phyloP scores from a whole-genome alignment of 2,113 vertebrate species.

The Emydocephalus ijimae region DNA sequence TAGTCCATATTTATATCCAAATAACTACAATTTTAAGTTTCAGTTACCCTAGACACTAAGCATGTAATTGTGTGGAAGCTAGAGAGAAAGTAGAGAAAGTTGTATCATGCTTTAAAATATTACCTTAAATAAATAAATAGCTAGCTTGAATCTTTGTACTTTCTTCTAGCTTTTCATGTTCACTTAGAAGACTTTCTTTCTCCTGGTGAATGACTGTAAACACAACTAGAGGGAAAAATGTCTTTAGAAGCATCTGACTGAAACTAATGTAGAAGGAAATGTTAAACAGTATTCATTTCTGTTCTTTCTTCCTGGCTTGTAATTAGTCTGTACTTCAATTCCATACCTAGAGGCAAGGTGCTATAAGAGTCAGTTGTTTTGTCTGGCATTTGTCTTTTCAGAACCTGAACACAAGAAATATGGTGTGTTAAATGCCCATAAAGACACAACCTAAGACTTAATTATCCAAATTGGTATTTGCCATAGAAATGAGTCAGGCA shows the following conservation, averaged over 20 bases:
- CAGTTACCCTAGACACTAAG: neutral
- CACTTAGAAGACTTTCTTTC: slow-evolving; percentile 7
- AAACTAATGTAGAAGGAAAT: slow-evolving; percentile 6
- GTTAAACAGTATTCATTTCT: slow-evolving; percentile 8
- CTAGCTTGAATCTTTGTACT: slow-evolving; percentile 16
- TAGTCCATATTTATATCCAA: slow-evolving; percentile 12
- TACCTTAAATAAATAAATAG: slow-evolving; percentile 26
- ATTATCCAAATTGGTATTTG: slow-evolving; percentile 20
- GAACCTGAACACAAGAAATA: neutral
- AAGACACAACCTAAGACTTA: neutral
- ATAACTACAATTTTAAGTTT: neutral
- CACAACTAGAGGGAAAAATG: slow-evolving; percentile 10
- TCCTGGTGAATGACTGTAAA: slow-evolving; percentile 26
- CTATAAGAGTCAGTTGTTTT: neutral
- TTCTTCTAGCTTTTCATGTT: slow-evolving; percentile 25
- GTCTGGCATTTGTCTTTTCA: slow-evolving; percentile 10
- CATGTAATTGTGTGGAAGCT: slow-evolving; percentile 39
- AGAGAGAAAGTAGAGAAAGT: neutral
- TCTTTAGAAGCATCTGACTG: slow-evolving; percentile 2
- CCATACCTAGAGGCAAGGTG: slow-evolving; percentile 14
- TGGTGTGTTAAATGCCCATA: neutral
- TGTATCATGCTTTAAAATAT: neutral
- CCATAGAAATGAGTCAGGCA: slow-evolving; percentile 14
- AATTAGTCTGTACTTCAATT: slow-evolving; percentile 10
- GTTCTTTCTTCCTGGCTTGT: neutral